These are phyloP conservation scores for crab-eating macaque (Macaca fascicularis) DNA, from an alignment of 2,113 vertebrate genomes.

Conservation along the genomic window T2T-MFA8v1.1 NC_088380.1:135542001-135542500, in stretches of 20 bases:
- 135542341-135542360: not conserved
- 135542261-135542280: not conserved
- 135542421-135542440: not conserved
- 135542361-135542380: not conserved
- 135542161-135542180: not conserved
- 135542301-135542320: not conserved
- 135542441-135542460: not conserved
- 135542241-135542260: not conserved
- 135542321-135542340: not conserved
- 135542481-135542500: not conserved
- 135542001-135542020: too few relatives aligned
- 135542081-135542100: too few relatives aligned
- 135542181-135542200: not conserved
- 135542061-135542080: not conserved
- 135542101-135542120: not conserved
- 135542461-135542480: not conserved
- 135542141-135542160: not conserved
- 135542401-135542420: not conserved
- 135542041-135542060: not conserved
- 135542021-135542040: too few relatives aligned
- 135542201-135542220: not conserved
- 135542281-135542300: not conserved
- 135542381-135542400: not conserved
- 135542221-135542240: not conserved
- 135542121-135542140: not conserved